Percentiles rank a stretch among this genome's conserved stretches.
Conservation (phyloP, 2,113 vertebrate genomes). For the Lagenorhynchus albirostris region DNA sequence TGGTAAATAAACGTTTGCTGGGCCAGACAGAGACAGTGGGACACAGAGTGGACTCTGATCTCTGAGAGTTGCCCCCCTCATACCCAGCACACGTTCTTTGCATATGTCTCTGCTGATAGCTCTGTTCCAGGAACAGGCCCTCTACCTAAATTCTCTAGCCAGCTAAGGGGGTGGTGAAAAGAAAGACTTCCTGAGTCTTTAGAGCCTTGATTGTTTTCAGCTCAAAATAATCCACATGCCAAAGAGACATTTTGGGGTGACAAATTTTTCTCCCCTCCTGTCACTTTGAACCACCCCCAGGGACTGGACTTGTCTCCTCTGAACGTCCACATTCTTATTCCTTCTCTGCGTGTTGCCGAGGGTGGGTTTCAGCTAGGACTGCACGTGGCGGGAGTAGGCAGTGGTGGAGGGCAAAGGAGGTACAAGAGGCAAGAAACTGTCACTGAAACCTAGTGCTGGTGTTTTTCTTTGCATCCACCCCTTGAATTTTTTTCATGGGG, state of each 20-base stretch:
- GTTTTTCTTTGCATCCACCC: background rate
- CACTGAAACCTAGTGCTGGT: background rate
- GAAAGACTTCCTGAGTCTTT: background rate
- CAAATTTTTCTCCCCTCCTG: background rate
- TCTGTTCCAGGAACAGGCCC: background rate
- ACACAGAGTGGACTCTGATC: background rate
- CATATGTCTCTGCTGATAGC: background rate
- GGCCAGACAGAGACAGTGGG: background rate
- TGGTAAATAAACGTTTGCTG: background rate
- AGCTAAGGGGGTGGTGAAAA: background rate
- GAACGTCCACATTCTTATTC: background rate
- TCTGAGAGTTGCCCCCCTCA: background rate
- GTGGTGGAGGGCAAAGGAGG: background rate
- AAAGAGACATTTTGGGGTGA: background rate
- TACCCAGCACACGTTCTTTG: background rate
- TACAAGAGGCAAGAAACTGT: background rate
- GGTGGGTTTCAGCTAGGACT: conserved; percentile 1
- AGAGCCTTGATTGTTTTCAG: background rate
- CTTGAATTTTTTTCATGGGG: background rate
- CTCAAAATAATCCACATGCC: background rate
- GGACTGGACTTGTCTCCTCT: background rate
- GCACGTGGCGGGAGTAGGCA: background rate
- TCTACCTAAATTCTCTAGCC: background rate
- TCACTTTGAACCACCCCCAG: background rate
- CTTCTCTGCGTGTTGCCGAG: background rate